Evolutionary conservation across 2,888 invertebrate genomes (phyloP), one percentile per base, ranked within the genome.

Genomic region (Eulithis testata): DNA sequence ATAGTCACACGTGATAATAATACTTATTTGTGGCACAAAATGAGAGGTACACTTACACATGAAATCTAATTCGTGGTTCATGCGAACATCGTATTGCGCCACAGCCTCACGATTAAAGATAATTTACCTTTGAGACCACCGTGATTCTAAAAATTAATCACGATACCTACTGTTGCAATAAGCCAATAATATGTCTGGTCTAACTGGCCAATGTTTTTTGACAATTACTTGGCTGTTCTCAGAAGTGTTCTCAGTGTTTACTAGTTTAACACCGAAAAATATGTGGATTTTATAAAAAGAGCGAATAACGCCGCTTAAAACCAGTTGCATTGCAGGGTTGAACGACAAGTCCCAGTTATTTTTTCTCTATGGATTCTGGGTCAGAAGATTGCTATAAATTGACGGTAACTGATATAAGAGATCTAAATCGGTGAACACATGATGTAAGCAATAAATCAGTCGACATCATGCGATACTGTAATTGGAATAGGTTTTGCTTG

Each of bases 1-100:
- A 75, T 79, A 76, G 78, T 78, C 63, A 73, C 72, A 70, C 73
- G 31, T 31, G 31, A 74, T 79, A 76, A 79, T 77, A 63, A 73
- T 73, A 70, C 73, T 73, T 68, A 78, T 74, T 71, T 60, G 69
- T 68, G 64, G 70, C 65, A 63, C 64, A 67, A 60, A 66, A 72
- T 63, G 71, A 75, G 21, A 76, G 76, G 71, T 72, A 62, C 66
- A 73, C 63, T 71, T 72, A 62, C 66, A 73, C 63, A 64, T 63
- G 70, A 77, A 80, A 80, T 81, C 83, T 87, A 89, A 90, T 88
- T 85, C 78, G 80, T 77, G 73, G 75, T 76, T 85, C 87, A 86
- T 85, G 84, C 80, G 79, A 78, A 73, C 71, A 66, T 68, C 63
- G 49, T 51, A 74, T 85, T 86, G 77, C 84, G 76, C 77, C 79